Evolutionary conservation across 2,113 vertebrate species (phyloP).

Genomic region (Dolichallabes microphthalmus): DNA sequence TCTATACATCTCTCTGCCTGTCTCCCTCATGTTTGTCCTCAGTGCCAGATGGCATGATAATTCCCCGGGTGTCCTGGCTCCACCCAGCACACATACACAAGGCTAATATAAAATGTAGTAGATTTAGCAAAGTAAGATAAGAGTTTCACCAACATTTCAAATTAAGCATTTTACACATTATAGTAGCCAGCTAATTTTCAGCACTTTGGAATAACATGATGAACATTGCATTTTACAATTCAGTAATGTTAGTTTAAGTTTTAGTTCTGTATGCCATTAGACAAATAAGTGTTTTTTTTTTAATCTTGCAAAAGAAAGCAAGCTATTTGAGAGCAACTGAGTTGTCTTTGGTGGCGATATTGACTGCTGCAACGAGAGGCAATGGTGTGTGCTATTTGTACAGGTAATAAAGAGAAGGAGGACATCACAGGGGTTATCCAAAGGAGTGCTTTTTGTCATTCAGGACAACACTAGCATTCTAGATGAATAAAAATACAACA

Average conservation of each 20-base stretch:
- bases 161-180: background rate
- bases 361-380: background rate
- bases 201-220: background rate
- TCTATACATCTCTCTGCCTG: background rate
- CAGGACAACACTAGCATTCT: background rate
- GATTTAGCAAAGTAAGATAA: background rate
- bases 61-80: background rate
- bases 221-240: background rate
- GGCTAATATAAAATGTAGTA: background rate
- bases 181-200: background rate
- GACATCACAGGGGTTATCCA: background rate
- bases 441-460: background rate
- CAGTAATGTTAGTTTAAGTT: background rate
- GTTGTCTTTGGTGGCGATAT: background rate
- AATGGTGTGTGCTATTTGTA: background rate
- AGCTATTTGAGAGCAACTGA: background rate
- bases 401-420: background rate
- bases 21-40: background rate
- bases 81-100: background rate
- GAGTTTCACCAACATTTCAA: background rate
- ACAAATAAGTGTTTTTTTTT: background rate
- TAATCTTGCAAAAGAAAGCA: background rate
- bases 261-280: background rate
- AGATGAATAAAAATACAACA: background rate
- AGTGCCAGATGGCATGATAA: conserved; percentile 12